Base-by-base conservation (phyloP, 2,888 invertebrate genomes). In the Plebejus anna region DNA sequence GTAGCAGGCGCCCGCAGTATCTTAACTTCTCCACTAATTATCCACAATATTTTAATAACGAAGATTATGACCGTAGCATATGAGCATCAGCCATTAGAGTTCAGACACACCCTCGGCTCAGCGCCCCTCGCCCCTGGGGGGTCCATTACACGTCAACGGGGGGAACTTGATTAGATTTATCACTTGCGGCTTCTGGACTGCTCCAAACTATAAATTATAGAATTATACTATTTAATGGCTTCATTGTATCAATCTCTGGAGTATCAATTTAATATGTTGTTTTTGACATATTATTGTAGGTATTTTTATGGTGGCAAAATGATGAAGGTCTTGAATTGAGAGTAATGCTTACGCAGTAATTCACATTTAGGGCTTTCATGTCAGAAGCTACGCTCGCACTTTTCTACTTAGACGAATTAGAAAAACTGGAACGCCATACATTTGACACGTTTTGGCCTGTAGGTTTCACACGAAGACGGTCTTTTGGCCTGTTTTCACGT, bases 91-190 rank as follows among this genome's bases (percentile, higher is more conserved):
- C 70, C 75, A 76, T 76, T 76, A 11, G 9, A 47, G 47, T 16
- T 55, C 0, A 77, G 77, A 77, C 47, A 73, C 76, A 75, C 51
- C 77, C 77, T 77, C 73, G 76, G 73, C 77, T 76, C 76, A 76
- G 73, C 61, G 47, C 71, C 77, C 77, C 77, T 70, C 75, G 73
- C 77, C 77, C 77, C 59, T 70, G 73, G 76, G 75, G 75, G 70
- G 59, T 57, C 70, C 76, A 77, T 75, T 79, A 75, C 77, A 76
- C 77, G 38, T 76, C 61, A 57, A 70, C 47, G 59, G 70, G 72
- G 79, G 78, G 79, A 76, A 59, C 76, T 51, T 80, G 78, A 80
- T 80, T 79, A 78, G 78, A 80, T 79, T 77, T 76, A 76, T 75
- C 76, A 78, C 75, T 76, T 78, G 78, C 77, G 77, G 76, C 75